Percentiles rank a stretch among this genome's conserved stretches.
Conservation (phyloP, 2,888 invertebrate species). For the Nomada fucata region DNA sequence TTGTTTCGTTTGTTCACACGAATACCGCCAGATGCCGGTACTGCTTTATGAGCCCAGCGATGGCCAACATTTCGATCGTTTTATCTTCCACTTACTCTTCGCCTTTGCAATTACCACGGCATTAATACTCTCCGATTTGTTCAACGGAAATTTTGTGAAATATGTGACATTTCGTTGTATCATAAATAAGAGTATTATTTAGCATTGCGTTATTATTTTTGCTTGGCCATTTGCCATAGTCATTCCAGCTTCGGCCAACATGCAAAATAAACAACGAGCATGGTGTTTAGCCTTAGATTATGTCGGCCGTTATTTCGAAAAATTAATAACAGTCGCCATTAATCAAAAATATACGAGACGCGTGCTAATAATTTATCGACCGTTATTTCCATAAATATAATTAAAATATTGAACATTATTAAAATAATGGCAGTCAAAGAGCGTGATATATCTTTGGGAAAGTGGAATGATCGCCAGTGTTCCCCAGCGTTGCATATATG, state of each 20-base stretch:
- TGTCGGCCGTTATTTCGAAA: conserved; percentile 22
- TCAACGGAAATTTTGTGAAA: conserved; percentile 42
- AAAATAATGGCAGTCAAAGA: background rate
- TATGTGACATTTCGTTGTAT: conserved; percentile 20
- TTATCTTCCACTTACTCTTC: conserved; percentile 73
- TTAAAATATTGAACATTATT: conserved; percentile 16
- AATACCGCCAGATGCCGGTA: conserved; percentile 79
- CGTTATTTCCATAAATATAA: conserved; percentile 24
- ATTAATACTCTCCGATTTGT: conserved; percentile 54
- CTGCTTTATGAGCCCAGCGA: conserved; percentile 80
- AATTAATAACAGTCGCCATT: conserved; percentile 36
- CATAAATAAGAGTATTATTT: conserved; percentile 48
- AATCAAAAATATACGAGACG: conserved; percentile 14
- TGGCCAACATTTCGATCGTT: conserved; percentile 77
- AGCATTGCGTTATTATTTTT: conserved; percentile 53
- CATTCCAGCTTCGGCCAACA: conserved; percentile 18
- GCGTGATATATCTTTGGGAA: background rate
- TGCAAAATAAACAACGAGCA: conserved; percentile 34
- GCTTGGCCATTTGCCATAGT: conserved; percentile 30
- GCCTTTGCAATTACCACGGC: conserved; percentile 50
- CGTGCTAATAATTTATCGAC: conserved; percentile 15
- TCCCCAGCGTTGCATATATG: background rate
- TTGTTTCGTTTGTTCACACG: conserved; percentile 73
- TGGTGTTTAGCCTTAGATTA: conserved; percentile 51
- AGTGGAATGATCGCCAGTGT: background rate